Percentiles rank a stretch among this genome's conserved stretches.
phyloP scores from a whole-genome alignment of 1,140 invertebrate species.

The Drosophila neocordata region DNA sequence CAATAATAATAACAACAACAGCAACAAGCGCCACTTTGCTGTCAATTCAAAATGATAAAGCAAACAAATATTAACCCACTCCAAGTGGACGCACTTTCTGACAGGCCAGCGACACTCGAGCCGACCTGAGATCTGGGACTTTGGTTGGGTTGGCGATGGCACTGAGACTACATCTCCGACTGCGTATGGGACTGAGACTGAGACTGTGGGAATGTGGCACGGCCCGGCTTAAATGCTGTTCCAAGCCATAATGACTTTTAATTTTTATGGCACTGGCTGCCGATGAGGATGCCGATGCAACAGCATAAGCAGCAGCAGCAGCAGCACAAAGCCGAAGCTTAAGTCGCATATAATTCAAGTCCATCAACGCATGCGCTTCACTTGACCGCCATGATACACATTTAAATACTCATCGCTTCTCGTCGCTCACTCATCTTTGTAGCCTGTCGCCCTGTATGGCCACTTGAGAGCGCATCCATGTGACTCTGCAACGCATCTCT shows the following conservation, averaged over 20 bases:
- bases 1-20: conserved; percentile 55
- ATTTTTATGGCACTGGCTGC: conserved; percentile 81
- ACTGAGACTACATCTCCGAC: conserved; percentile 9
- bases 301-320: conserved; percentile 22
- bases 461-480: conserved; percentile 67
- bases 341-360: conserved; percentile 81
- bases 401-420: conserved; percentile 69
- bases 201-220: conserved; percentile 75
- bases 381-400: conserved; percentile 77
- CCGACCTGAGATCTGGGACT: conserved; percentile 50
- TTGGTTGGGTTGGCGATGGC: conserved; percentile 31
- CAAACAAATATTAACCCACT: conserved; percentile 83
- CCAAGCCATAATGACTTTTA: conserved; percentile 81
- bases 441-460: conserved; percentile 55
- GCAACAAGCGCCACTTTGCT: conserved; percentile 81
- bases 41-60: conserved; percentile 83
- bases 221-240: conserved; percentile 76
- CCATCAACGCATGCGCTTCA: conserved; percentile 81
- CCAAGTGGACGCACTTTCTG: conserved; percentile 81
- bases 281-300: conserved; percentile 41
- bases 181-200: conserved; percentile 42
- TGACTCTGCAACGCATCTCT: conserved; percentile 49
- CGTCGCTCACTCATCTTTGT: conserved; percentile 26
- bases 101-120: conserved; percentile 77
- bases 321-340: conserved; percentile 61